Evolutionary conservation across 92 coral and sea anemone species (phyloP).

Genomic region (Galaxea fascicularis): DNA sequence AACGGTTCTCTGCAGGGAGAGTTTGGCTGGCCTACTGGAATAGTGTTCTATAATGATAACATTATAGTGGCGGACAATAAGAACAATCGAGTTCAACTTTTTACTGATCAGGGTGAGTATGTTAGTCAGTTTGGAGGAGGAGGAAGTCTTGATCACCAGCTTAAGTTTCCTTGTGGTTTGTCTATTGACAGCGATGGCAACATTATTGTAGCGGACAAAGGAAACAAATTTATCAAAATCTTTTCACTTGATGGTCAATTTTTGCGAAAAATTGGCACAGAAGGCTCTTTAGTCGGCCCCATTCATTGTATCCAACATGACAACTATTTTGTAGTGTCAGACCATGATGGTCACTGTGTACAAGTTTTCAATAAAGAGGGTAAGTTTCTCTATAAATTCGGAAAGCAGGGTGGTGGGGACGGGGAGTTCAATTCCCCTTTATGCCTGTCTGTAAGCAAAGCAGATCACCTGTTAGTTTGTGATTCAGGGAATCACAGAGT

Average conservation of each 20-base stretch:
- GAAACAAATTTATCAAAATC: constrained; percentile 5
- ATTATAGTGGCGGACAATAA: constrained; percentile 47
- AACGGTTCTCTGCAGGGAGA: constrained; percentile 34
- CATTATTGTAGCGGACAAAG: constrained; percentile 31
- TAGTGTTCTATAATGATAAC: constrained; percentile 31
- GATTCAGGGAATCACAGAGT: constrained; percentile 20
- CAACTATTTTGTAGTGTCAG: constrained; percentile 16
- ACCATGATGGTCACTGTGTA: constrained; percentile 7
- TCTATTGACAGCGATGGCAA: constrained; percentile 31
- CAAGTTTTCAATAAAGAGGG: constrained; percentile 33
- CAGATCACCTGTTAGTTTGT: constrained; percentile 26
- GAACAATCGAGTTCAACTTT: constrained; percentile 50
- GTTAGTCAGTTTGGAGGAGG: constrained; percentile 39
- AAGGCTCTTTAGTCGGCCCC: constrained; percentile 2
- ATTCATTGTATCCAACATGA: constrained; percentile 12
- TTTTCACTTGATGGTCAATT: constrained; percentile 2
- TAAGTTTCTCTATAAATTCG: constrained; percentile 10
- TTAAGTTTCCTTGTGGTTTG: constrained; percentile 23
- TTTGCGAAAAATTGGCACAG: background rate
- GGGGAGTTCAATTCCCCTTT: background rate
- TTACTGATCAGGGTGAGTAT: constrained; percentile 39
- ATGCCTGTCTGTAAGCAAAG: constrained; percentile 10
- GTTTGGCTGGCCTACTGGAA: constrained; percentile 49
- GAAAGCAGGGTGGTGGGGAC: constrained; percentile 16
- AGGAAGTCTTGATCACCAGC: constrained; percentile 39